Percentiles rank a stretch among this genome's conserved stretches.
These are phyloP conservation scores for Odocoileus hemionus DNA, from an alignment of 2,113 vertebrate genomes.

Conservation along the genomic window DNA sequence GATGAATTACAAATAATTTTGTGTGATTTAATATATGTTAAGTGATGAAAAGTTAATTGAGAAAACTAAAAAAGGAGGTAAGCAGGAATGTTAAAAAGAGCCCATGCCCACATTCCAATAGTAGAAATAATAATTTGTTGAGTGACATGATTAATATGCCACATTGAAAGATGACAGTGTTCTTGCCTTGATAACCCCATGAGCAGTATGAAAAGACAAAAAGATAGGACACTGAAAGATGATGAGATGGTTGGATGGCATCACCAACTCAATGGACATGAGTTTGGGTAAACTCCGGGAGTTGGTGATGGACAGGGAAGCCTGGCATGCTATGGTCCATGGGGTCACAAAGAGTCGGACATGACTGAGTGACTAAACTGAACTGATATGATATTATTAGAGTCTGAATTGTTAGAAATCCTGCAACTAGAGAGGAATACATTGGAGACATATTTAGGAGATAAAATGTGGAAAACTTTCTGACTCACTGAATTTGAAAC, in stretches of 20 bases:
- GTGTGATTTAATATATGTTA: neutral
- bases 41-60: neutral
- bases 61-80: neutral
- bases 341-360: neutral
- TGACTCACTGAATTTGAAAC: neutral
- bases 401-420: neutral
- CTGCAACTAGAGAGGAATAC: neutral
- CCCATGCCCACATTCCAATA: neutral
- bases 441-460: neutral
- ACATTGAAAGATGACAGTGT: neutral
- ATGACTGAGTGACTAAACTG: neutral
- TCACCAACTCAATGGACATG: neutral
- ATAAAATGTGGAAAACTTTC: neutral
- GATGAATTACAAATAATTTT: neutral
- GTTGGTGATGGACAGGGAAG: neutral
- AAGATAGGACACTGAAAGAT: neutral
- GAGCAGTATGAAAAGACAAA: neutral
- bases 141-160: neutral
- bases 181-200: neutral
- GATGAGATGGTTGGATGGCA: neutral
- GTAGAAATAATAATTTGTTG: neutral
- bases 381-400: neutral
- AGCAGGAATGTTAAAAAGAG: neutral
- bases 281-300: neutral
- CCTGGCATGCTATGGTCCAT: fast-evolving